A percentile compares a stretch with the other conserved stretches of the same genome.
phyloP scores from a whole-genome alignment of 2,888 invertebrate species.

The Poecilobothrus nobilitatus region DNA sequence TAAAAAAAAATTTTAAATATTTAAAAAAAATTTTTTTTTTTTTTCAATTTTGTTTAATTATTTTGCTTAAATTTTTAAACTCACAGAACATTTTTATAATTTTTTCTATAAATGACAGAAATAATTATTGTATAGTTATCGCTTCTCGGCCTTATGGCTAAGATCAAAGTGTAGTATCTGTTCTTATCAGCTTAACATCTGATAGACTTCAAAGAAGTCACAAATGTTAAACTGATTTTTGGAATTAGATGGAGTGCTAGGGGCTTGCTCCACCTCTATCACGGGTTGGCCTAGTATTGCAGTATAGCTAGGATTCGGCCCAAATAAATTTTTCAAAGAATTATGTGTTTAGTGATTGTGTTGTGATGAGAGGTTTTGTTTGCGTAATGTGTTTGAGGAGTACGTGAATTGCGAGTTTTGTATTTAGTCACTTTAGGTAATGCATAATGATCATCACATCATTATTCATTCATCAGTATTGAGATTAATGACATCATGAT shows the following conservation, averaged over 20 bases:
- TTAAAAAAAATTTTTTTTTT: no score
- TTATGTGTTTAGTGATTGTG: no score
- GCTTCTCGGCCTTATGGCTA: conserved; percentile 52
- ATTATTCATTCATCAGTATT: no score
- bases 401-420: no score
- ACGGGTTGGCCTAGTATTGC: conserved; percentile 61
- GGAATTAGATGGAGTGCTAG: conserved; percentile 49
- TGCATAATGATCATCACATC: no score
- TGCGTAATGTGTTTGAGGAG: no score
- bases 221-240: conserved; percentile 53
- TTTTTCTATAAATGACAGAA: not conserved
- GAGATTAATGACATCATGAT: no score
- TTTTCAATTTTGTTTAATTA: no score
- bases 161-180: conserved; percentile 59
- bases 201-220: conserved; percentile 51
- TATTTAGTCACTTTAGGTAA: no score
- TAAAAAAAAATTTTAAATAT: no score
- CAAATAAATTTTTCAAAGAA: conserved; percentile 21
- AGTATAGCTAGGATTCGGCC: conserved; percentile 53
- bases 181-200: conserved; percentile 65
- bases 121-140: conserved; percentile 31
- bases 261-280: conserved; percentile 59
- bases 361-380: no score
- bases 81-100: not conserved
- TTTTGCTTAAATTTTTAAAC: not conserved